Evolutionary conservation across 2,888 invertebrate genomes (phyloP).

Genomic region (Ctena decussata): DNA sequence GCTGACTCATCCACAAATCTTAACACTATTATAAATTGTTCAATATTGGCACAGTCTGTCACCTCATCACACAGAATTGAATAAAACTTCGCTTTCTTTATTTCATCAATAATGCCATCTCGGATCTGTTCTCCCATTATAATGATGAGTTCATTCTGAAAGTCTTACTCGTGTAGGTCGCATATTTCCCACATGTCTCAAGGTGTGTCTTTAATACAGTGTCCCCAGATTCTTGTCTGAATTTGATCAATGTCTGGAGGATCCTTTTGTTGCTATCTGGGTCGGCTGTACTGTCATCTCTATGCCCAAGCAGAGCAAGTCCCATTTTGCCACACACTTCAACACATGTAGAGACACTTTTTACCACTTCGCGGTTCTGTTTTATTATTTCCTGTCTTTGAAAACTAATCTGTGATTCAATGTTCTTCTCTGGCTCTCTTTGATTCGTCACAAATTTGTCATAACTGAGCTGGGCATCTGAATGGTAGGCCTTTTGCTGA

Average conservation of each 20-base stretch:
- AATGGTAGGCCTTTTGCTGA: too few species aligned
- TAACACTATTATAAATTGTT: slow-evolving; percentile 18
- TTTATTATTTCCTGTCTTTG: neutral
- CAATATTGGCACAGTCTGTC: slow-evolving; percentile 8
- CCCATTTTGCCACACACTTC: slow-evolving; percentile 23
- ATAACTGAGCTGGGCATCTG: neutral
- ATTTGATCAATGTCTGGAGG: slow-evolving; percentile 2
- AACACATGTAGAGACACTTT: slow-evolving; percentile 9
- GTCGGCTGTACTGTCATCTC: neutral
- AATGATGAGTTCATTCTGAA: slow-evolving; percentile 2
- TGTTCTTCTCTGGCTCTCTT: slow-evolving; percentile 14
- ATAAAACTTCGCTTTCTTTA: slow-evolving; percentile 4
- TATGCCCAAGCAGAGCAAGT: neutral
- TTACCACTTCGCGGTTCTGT: neutral
- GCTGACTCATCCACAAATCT: slow-evolving; percentile 8
- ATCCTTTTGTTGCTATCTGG: neutral
- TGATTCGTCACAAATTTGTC: slow-evolving; percentile 7
- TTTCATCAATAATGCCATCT: slow-evolving; percentile 5
- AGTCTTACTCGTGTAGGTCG: neutral
- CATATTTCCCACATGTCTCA: slow-evolving; percentile 4
- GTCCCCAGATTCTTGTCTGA: neutral
- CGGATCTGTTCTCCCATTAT: slow-evolving; percentile 6
- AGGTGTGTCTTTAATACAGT: neutral
- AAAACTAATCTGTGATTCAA: slow-evolving; percentile 6
- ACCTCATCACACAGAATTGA: slow-evolving; percentile 15